Evolutionary conservation across 2,888 invertebrate genomes (phyloP), one percentile per base, ranked within the genome.

Genomic region (Parnassius smintheus): DNA sequence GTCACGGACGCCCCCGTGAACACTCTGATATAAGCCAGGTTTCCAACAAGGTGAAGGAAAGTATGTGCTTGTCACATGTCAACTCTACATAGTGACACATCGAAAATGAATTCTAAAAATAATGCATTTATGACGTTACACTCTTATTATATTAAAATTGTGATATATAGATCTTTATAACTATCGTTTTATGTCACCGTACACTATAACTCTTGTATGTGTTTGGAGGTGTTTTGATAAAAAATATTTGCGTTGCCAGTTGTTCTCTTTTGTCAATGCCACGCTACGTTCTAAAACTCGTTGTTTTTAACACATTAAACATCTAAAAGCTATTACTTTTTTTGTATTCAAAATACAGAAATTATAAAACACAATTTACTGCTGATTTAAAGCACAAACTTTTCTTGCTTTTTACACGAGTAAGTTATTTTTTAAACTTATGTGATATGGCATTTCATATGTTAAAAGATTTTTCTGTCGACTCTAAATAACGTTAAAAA

Each of bases 31-130:
- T 79, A 80, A 87, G 79, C 77, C 90, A 90, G 84, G 73, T 74
- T 65, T 75, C 72, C 68, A 76, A 74, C 88, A 91, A 91, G 91
- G 91, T 90, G 88, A 91, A 90, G 91, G 91, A 86, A 80, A 85
- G n/a, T 69, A 71, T 73, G 74, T 75, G 75, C 70, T 77, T 75
- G 80, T 80, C 85, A 83, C 76, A 77, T 81, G 83, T 83, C 84
- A 80, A 78, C 76, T 76, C 69, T 84, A 84, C 82, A 82, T 82
- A 86, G 73, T 82, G 81, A 83, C 82, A 82, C 80, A 80, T 75
- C 72, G 70, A 66, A 67, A 72, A 68, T 73, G 66, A 69, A 67
- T 65, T 70, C 74, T 76, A 76, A 75, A 80, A 77, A 79, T 79
- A 78, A 69, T 62, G 64, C 66, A 72, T 71, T 69, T 74, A 72